Base-by-base conservation (phyloP, 2,888 invertebrate genomes). In the Tinea trinotella region DNA sequence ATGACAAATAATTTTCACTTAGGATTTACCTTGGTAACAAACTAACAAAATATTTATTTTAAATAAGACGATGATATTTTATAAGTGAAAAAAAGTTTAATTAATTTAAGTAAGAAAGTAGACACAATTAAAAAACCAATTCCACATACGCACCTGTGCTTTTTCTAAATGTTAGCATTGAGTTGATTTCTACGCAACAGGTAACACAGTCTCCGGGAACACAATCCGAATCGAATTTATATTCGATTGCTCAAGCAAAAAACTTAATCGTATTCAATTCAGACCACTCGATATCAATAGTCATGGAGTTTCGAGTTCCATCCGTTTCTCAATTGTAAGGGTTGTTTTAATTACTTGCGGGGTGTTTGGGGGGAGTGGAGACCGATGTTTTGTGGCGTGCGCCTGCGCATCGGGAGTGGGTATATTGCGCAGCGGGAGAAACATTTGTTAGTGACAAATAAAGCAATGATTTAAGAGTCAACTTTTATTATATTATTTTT, bases 201-300 rank as follows among this genome's bases (percentile, higher is more conserved):
- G 50, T 56, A 53, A 10, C 48, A 15, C 12, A 36, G 55, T 40
- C 15, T 13, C 24, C 44, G 66, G 68, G 65, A 70, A 70, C 64
- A 50, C 50, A 50, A 50, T 74, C 76, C 74, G 76, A 78, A 77
- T 83, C 82, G 71, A 84, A 83, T 83, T 75, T 67, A 66, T 68
- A 68, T 71, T 68, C 70, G 73, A 74, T 74, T 69, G 71, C 66
- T 62, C 66, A 65, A 67, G 71, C 71, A 83, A 82, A 84, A 84
- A 81, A 64, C 35, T 74, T 68, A 71, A 75, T 77, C 70, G 65
- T 65, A 65, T 72, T 65, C 70, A 70, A 75, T 74, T 71, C 71
- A 80, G 78, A 81, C 74, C 67, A 65, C 59, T 60, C 64, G 74
- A 78, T 80, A 76, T 78, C 79, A 80, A 77, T 75, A 78, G 81